Evolutionary conservation across 2,113 vertebrate genomes (phyloP), one percentile per base, ranked within the genome.

Genomic region (Sinosuthora webbiana): DNA sequence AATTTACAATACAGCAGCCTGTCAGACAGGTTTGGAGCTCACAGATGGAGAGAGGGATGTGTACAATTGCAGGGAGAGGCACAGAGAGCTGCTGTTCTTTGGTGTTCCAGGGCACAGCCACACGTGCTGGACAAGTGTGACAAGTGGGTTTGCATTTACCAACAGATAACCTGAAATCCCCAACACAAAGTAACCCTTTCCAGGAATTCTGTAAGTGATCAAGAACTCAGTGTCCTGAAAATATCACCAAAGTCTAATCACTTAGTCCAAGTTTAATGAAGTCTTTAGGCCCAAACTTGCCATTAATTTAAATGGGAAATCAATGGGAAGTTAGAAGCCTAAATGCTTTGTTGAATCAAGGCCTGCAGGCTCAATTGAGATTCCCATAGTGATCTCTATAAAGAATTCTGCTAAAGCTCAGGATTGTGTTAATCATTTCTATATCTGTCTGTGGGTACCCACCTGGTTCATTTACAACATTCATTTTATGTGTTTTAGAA

Each of bases 271-370:
- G n/a, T 96, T 95, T 79, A 93, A 94, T 91, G 85, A 93, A 88
- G 70, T 91, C 88, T 94, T 93, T 85, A 77, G 85, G 78, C 18
- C 67, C 53, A 62, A 88, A 92, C 49, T 92, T 96, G 49, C 63
- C 75, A 65, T 93, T 91, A 94, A 94, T 93, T 93, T 87, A 93
- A 95, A 91, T 83, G 85, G 41, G 49, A 95, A 92, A 95, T 93
- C 85, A 88, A 73, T 91, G 90, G 69, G 41, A 93, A 90, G 75
- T 65, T 90, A 49, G 94, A 49, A 79, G n/a, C 50, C 94, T 95
- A 95, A 91, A 91, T 69, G 50, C 49, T 85, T 76, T 85, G 92
- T 88, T 97, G 92, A 87, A 93, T 91, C 75, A 83, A 77, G 55
- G 67, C 75, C 65, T 91, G 52, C 5, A 19, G 93, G 93, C 94